Evolutionary conservation across 2,797 vertebrate genomes (phyloP), one percentile per base, ranked within the genome.

Genomic region (Coregonus sp.): DNA sequence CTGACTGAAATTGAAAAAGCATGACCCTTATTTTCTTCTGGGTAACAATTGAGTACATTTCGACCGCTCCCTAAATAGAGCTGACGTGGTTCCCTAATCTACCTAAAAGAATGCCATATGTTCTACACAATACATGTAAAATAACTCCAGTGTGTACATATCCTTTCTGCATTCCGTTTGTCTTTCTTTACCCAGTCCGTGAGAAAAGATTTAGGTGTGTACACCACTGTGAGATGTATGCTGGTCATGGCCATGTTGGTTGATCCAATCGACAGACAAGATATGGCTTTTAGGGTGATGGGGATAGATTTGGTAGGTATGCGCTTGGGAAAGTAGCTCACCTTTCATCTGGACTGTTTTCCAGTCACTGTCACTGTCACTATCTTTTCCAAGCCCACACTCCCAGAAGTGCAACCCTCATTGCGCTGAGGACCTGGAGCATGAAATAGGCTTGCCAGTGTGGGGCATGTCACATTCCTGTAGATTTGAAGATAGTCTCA

Each of bases 371-470:
- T 79, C 78, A 15, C 78, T 76, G 80, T 76, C 35, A 15, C 75
- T 80, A 84, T 82, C 80, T 40, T 61, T 56, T 83, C 84, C 82
- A 83, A 82, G 77, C 78, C 59, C 70, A 12, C 84, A 80, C 80
- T 82, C 29, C 2, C 82, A 59, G 73, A 66, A 86, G 83, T 86
- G 85, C 76, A 79, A 76, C 85, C 84, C 82, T 89, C 86, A 89
- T 91, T 89, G 84, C 91, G 85, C 66, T 74, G 87, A 70, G 80
- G 86, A 88, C 85, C 78, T 89, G 87, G 70, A 89, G 90, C 92
- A 90, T 94, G 92, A 92, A 92, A 92, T 92, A 86, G 86, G 86
- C 86, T 90, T 75, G 82, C 85, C 82, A 78, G 85, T 84, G 85
- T 86, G 5, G 78, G 87, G 84, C 37, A 87, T 84, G 86, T 88